Evolutionary conservation across 2,113 vertebrate species (phyloP).

Genomic region (Eulemur rufifrons): DNA sequence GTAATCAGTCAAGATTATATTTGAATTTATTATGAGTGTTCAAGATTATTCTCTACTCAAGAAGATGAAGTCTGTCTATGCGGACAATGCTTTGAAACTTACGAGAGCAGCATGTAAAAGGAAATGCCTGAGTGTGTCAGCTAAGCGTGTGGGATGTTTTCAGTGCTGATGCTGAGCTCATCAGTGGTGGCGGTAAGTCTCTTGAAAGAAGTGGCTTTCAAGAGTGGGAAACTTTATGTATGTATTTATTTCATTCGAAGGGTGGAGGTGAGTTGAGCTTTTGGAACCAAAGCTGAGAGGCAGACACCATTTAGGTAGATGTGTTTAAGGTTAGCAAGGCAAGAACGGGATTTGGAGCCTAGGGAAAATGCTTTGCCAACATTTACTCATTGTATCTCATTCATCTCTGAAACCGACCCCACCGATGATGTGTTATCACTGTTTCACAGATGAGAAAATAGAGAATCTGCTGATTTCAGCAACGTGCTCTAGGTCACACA

Average conservation of each 20-base stretch:
- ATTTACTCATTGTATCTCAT: neutral
- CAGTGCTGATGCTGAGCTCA: neutral
- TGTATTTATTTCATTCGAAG: neutral
- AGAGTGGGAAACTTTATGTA: neutral
- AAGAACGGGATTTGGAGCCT: neutral
- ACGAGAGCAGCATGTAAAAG: neutral
- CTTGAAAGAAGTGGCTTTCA: neutral
- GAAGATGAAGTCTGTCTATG: neutral
- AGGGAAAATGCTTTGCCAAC: neutral
- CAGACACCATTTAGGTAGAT: neutral
- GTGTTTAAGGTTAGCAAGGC: neutral
- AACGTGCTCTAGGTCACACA: neutral
- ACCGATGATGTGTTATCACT: fast-evolving
- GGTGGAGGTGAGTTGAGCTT: neutral
- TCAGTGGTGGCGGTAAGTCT: neutral
- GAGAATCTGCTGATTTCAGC: neutral
- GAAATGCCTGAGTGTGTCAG: neutral
- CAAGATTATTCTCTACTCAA: neutral
- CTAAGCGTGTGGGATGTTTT: fast-evolving
- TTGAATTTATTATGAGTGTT: constrained; percentile 9
- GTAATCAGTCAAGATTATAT: neutral
- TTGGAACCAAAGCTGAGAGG: neutral
- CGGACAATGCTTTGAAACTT: neutral
- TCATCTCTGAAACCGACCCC: neutral
- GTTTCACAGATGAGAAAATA: neutral